Evolutionary conservation across 2,113 vertebrate genomes (phyloP).

Genomic region (human): DNA sequence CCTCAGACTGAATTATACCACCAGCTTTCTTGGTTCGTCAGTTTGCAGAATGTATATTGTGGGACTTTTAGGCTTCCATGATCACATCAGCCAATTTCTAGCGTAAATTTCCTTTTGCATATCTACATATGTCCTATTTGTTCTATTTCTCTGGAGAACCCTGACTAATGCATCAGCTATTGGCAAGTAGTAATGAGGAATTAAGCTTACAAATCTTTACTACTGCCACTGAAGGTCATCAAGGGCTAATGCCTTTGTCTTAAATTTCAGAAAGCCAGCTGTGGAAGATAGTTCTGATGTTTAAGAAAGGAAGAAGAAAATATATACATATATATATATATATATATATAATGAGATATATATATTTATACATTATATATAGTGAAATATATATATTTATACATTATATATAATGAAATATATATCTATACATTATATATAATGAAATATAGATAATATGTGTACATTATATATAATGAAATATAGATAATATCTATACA

Average conservation of each 20-base stretch:
- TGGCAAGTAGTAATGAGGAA: neutral
- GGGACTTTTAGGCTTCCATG: neutral
- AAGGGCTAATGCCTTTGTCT: neutral
- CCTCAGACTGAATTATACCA: neutral
- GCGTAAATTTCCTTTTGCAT: neutral
- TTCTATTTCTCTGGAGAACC: neutral
- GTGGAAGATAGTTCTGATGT: neutral
- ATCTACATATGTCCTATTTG: neutral
- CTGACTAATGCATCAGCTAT: neutral
- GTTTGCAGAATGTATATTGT: neutral
- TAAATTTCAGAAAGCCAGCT: neutral
- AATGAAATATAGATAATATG: too few relatives aligned
- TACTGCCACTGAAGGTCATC: neutral
- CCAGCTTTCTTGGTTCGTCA: neutral
- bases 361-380: too few relatives aligned
- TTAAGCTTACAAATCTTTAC: neutral
- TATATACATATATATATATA: too few relatives aligned
- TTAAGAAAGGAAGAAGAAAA: neutral
- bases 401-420: too few relatives aligned
- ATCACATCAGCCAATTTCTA: neutral
- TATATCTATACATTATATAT: too few relatives aligned
- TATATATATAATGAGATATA: too few relatives aligned
- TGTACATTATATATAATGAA: too few relatives aligned
- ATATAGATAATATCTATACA: too few relatives aligned
- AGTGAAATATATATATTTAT: too few relatives aligned